Conservation (phyloP, 2,113 vertebrate species). For the Halichoerus grypus region DNA sequence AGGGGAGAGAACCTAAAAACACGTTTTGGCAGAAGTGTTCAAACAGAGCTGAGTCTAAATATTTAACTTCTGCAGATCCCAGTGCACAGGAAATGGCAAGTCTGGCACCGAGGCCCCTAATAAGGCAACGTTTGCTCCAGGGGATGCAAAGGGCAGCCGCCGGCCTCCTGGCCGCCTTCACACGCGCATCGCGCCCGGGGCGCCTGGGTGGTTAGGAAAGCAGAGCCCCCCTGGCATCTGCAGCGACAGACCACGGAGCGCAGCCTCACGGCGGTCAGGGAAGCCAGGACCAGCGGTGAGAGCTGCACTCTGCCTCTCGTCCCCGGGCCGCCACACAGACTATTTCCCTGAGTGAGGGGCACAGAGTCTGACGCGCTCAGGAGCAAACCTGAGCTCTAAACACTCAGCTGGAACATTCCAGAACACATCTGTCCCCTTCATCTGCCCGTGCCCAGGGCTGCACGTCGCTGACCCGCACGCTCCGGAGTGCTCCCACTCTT, state of each 20-base stretch:
- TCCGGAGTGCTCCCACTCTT: not conserved
- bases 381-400: not conserved
- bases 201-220: not conserved
- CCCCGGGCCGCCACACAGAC: not conserved
- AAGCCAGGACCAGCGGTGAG: not conserved
- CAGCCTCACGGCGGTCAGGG: not conserved
- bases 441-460: not conserved
- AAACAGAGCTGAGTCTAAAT: slow-evolving; percentile 82
- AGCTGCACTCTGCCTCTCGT: not conserved
- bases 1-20: slow-evolving; percentile 61
- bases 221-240: not conserved
- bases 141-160: slow-evolving; percentile 67
- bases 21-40: slow-evolving; percentile 60
- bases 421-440: not conserved
- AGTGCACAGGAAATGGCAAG: slow-evolving; percentile 64
- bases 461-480: rapidly evolving
- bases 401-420: not conserved
- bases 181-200: not conserved
- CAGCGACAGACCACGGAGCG: not conserved
- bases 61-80: slow-evolving; percentile 79
- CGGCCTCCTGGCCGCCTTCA: slow-evolving; percentile 30
- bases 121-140: slow-evolving; percentile 74
- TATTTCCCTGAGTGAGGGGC: not conserved
- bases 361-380: not conserved
- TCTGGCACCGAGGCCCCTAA: slow-evolving; percentile 75